These are phyloP conservation scores for Loripinus fragilis DNA, from an alignment of 2,888 invertebrate genomes.

Conservation along the genomic window DNA sequence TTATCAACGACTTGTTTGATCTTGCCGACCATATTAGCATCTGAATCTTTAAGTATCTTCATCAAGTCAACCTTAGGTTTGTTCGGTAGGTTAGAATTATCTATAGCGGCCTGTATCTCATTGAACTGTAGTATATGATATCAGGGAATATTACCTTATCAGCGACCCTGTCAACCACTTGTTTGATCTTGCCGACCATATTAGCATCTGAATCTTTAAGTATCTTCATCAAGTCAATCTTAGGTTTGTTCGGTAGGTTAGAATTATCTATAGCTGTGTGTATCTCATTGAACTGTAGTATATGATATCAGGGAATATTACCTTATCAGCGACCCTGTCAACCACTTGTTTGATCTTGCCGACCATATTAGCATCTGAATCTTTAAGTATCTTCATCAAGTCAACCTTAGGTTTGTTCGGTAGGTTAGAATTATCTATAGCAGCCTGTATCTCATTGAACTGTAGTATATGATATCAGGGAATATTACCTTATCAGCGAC, in stretches of 20 bases:
- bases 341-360: slow-evolving; percentile 95
- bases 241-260: slow-evolving; percentile 50
- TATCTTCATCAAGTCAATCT: slow-evolving; percentile 87
- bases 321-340: slow-evolving; percentile 92
- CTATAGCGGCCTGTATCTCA: slow-evolving; percentile 81
- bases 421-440: slow-evolving; percentile 78
- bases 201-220: slow-evolving; percentile 95
- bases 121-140: slow-evolving; percentile 89
- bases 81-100: slow-evolving; percentile 73
- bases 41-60: slow-evolving; percentile 93
- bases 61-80: slow-evolving; percentile 84
- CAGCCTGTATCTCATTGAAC: slow-evolving; percentile 83
- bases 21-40: no score
- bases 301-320: no score
- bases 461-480: no score
- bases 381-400: slow-evolving; percentile 92
- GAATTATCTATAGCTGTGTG: slow-evolving; percentile 81
- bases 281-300: slow-evolving; percentile 87
- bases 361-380: slow-evolving; percentile 93
- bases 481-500: slow-evolving; percentile 93
- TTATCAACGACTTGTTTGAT: slow-evolving; percentile 93
- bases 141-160: no score
- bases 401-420: slow-evolving; percentile 52
- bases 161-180: slow-evolving; percentile 92
- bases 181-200: slow-evolving; percentile 93